phyloP scores from a whole-genome alignment of 2,888 invertebrate species.

The Bellardia bayeri region DNA sequence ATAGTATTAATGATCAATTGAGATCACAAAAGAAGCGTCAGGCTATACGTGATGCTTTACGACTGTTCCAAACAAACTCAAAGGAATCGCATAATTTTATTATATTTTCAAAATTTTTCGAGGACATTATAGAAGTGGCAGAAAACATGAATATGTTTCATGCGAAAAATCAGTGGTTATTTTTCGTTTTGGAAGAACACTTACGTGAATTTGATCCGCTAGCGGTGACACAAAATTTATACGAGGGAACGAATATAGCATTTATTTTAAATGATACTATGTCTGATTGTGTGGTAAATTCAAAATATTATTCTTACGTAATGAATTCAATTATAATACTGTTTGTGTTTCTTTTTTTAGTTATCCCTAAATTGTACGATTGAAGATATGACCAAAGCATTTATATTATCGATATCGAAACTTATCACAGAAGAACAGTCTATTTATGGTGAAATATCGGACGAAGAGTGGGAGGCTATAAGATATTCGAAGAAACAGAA shows the following conservation, averaged over 20 bases:
- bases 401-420: conserved; percentile 88
- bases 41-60: conserved; percentile 77
- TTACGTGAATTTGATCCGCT: conserved; percentile 84
- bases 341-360: conserved; percentile 82
- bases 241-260: conserved; percentile 93
- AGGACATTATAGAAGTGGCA: conserved; percentile 89
- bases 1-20: conserved; percentile 79
- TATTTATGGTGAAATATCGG: conserved; percentile 90
- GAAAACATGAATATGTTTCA: conserved; percentile 88
- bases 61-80: conserved; percentile 75
- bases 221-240: conserved; percentile 85
- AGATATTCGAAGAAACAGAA: conserved; percentile 89
- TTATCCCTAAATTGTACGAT: conserved; percentile 89
- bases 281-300: conserved; percentile 86
- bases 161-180: conserved; percentile 92
- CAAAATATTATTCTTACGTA: background rate
- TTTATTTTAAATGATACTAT: conserved; percentile 90
- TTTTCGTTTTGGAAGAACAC: conserved; percentile 89
- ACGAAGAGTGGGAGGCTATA: conserved; percentile 94
- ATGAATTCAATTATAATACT: background rate
- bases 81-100: conserved; percentile 79
- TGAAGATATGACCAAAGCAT: conserved; percentile 88
- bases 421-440: conserved; percentile 89
- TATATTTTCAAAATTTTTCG: conserved; percentile 81
- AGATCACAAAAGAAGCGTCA: conserved; percentile 79